Evolutionary conservation across 1,140 invertebrate genomes (phyloP).

Genomic region (Aphis gossypii): DNA sequence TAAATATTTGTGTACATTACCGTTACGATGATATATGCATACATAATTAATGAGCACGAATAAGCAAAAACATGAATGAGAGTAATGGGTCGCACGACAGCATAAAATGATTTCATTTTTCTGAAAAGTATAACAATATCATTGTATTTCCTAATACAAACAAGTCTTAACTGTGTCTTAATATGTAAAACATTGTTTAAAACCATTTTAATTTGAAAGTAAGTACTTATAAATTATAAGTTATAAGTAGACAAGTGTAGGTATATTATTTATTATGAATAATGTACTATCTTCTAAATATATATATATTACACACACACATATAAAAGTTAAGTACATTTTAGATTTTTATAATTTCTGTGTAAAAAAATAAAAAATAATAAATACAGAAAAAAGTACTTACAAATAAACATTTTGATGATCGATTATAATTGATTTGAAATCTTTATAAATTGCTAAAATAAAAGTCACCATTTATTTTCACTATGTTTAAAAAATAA

Average conservation of each 20-base stretch:
- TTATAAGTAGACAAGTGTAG: neutral
- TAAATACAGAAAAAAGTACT: neutral
- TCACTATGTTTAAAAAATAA: neutral
- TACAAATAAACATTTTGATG: conserved; percentile 16
- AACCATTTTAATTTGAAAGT: neutral
- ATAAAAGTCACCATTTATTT: neutral
- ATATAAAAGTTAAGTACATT: neutral
- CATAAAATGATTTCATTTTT: conserved; percentile 22
- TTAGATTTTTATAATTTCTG: neutral
- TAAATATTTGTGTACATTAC: conserved; percentile 24
- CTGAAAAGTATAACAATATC: conserved; percentile 28
- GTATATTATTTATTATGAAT: neutral
- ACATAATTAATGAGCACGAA: conserved; percentile 20
- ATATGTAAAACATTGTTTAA: neutral
- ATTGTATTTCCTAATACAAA: neutral
- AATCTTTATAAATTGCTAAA: neutral
- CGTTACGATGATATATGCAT: neutral
- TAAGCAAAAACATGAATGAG: conserved; percentile 10
- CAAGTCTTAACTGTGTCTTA: neutral
- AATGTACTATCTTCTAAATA: too few species aligned
- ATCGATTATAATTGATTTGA: conserved; percentile 6
- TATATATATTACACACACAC: too few species aligned
- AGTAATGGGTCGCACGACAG: conserved; percentile 14
- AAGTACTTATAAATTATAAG: neutral
- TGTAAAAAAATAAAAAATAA: neutral